Evolutionary conservation across 2,113 vertebrate genomes (phyloP).

Genomic region (Vidua chalybeata): DNA sequence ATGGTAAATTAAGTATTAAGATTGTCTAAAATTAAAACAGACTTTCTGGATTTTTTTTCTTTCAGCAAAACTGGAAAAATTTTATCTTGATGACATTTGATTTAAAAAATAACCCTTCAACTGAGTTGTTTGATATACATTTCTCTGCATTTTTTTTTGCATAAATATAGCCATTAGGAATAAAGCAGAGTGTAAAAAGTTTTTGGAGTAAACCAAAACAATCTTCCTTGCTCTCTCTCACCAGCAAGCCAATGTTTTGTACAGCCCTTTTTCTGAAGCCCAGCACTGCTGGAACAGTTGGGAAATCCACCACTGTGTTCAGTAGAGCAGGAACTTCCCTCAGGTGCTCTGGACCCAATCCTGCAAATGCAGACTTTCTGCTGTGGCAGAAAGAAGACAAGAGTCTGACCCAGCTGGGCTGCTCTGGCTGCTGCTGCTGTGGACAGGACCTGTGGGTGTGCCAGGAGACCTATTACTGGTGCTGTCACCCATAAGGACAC

Average conservation of each 20-base stretch:
- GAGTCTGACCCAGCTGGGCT: background rate
- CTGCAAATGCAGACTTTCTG: background rate
- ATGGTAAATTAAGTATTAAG: background rate
- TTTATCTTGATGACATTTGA: background rate
- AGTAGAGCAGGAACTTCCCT: background rate
- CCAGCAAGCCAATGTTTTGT: background rate
- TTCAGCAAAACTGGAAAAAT: background rate
- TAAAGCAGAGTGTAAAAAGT: background rate
- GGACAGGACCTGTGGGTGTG: background rate
- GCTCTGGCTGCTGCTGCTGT: background rate
- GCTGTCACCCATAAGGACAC: background rate
- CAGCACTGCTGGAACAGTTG: background rate
- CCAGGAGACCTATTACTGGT: background rate
- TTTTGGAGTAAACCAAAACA: conserved; percentile 4
- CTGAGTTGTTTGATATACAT: background rate
- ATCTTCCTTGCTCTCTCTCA: background rate
- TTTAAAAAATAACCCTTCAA: background rate
- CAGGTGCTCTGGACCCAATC: background rate
- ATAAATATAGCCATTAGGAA: background rate
- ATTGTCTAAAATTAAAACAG: background rate
- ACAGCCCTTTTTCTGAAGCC: background rate
- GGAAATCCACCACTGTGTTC: background rate
- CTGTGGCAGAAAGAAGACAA: background rate
- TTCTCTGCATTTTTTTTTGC: conserved; percentile 1
- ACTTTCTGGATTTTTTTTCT: background rate